phyloP scores from a whole-genome alignment of 2,113 vertebrate genomes.

The Noturus placidus region DNA sequence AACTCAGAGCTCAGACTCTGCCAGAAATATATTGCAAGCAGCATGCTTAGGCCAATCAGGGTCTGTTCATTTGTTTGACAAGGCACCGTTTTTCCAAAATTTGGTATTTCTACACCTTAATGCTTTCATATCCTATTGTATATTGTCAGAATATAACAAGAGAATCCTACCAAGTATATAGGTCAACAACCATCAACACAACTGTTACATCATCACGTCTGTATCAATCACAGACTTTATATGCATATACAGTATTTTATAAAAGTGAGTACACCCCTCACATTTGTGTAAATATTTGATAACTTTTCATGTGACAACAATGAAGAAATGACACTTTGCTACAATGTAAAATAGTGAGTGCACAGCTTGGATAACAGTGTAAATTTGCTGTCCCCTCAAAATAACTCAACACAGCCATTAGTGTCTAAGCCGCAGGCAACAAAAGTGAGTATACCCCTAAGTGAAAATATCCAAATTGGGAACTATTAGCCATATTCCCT shows the following conservation, averaged over 20 bases:
- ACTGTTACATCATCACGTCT: not conserved
- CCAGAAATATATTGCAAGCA: not conserved
- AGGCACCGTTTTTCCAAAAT: not conserved
- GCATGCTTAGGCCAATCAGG: not conserved
- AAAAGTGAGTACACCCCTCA: no score
- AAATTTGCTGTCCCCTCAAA: no score
- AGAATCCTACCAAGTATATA: not conserved
- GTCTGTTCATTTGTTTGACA: not conserved
- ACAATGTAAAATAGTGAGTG: no score
- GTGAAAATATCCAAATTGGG: no score
- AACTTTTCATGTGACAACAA: no score
- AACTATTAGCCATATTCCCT: no score
- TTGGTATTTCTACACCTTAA: not conserved
- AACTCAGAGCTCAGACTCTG: conserved; percentile 53
- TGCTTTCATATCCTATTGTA: not conserved
- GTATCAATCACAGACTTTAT: not conserved
- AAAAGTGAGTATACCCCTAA: no score
- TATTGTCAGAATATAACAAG: not conserved
- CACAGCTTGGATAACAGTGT: no score
- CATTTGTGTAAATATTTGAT: no score
- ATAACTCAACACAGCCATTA: no score
- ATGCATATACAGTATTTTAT: not conserved
- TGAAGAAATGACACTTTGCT: no score
- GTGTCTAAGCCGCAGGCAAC: no score
- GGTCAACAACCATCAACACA: not conserved